Evolutionary conservation across 2,113 vertebrate genomes (phyloP), one percentile per base, ranked within the genome.

Genomic region (Chlamydotis undulata): DNA sequence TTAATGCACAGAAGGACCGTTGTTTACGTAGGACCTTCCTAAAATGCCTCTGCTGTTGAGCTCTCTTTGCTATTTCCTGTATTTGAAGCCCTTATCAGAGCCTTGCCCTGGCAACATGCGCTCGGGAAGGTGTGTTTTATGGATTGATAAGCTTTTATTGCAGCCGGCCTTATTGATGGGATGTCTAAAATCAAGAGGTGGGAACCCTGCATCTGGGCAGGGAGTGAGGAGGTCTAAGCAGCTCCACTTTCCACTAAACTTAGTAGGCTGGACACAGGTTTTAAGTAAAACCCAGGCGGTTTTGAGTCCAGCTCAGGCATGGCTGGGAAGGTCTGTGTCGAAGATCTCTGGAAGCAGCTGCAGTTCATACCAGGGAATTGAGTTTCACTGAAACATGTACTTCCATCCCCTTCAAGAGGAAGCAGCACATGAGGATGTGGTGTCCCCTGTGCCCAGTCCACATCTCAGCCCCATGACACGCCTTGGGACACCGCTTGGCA

Each of bases 141-240:
- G 55, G 57, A 60, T 59, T 89, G 94, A 97, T 95, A 89, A 95
- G 70, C 15, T 73, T 97, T 95, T 94, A 89, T 80, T 35, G 84
- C 71, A 70, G 84, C 23, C 89, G 63, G 60, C 41, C 53, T 85
- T 37, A 63, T 13, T 57, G 70, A 43, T 2, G 12, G 85, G 45
- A 64, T 19, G 19, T 57, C 59, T 55, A 78, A 60, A 87, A 82
- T 45, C 23, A n/a, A 35, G 61, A 49, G 14, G 35, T 31, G 26
- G 75, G 29, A n/a, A 70, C 21, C 14, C 31, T 9, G 33, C 0
- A 1, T 31, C 25, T 43, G 45, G 26, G 6, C 2, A 0, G 1
- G 4, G 26, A 10, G 23, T 26, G 4, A 35, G 0, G 1, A 7
- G 31, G 14, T 37, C 14, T 10, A 14, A 59, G 50, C 2, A 1